Evolutionary conservation across 2,888 invertebrate species (phyloP).

Genomic region (Cepaea hortensis): DNA sequence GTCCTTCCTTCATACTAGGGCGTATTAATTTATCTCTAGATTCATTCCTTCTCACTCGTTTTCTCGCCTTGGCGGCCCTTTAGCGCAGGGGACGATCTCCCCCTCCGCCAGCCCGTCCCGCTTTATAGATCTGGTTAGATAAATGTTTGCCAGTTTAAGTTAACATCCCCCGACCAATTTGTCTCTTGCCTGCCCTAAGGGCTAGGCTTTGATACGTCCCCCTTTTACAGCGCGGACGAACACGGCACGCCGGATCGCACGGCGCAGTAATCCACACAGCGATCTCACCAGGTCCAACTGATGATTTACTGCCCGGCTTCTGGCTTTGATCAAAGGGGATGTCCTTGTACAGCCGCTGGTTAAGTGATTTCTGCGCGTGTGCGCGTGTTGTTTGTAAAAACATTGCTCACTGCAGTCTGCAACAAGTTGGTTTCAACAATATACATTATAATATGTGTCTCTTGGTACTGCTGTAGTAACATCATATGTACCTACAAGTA

Average conservation of each 20-base stretch:
- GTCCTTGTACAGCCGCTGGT: too few species aligned
- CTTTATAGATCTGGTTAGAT: conserved; percentile 13
- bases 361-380: too few species aligned
- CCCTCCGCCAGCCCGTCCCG: neutral
- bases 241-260: neutral
- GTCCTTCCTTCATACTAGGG: neutral
- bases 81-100: neutral
- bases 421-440: too few species aligned
- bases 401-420: too few species aligned
- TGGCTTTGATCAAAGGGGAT: neutral
- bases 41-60: neutral
- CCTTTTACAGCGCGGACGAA: neutral
- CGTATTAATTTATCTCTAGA: neutral
- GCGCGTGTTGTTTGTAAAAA: too few species aligned
- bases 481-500: too few species aligned
- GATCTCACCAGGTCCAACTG: neutral
- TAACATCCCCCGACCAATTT: conserved; percentile 11
- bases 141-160: conserved; percentile 31
- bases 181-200: neutral
- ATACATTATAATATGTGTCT: too few species aligned
- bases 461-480: too few species aligned
- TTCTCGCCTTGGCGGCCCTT: neutral
- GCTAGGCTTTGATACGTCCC: neutral
- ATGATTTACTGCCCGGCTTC: neutral
- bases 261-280: neutral